A percentile compares a stretch with the other conserved stretches of the same genome.
Evolutionary conservation across 1,140 invertebrate species (phyloP).

Genomic region (Drosophila prosaltans): DNA sequence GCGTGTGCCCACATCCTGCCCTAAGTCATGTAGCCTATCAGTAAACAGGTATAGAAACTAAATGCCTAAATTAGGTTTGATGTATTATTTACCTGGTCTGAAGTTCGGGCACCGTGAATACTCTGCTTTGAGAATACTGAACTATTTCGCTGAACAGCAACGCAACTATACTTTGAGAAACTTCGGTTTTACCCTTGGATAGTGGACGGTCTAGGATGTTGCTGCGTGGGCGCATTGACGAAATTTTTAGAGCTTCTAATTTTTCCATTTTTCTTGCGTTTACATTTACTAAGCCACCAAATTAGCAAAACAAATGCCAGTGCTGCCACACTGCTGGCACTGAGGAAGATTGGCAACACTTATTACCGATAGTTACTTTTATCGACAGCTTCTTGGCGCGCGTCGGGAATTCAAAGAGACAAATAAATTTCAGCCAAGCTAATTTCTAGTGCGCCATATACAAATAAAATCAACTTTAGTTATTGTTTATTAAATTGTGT

Average conservation of each 20-base stretch:
- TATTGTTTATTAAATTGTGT: conserved; percentile 79
- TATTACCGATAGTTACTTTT: background rate
- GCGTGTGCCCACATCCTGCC: conserved; percentile 96
- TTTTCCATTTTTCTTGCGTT: conserved; percentile 68
- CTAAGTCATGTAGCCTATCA: conserved; percentile 94
- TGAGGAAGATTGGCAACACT: background rate
- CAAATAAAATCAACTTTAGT: background rate
- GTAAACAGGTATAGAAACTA: background rate
- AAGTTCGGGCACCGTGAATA: conserved; percentile 96
- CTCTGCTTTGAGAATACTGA: conserved; percentile 98
- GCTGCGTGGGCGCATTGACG: conserved; percentile 86
- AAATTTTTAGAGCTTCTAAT: conserved; percentile 80
- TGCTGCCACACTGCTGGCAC: background rate
- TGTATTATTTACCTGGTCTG: conserved; percentile 85
- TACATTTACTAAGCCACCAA: conserved; percentile 29
- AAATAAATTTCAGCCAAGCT: too few species aligned
- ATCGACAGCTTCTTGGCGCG: background rate
- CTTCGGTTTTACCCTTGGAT: conserved; percentile 95
- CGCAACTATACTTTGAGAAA: conserved; percentile 96
- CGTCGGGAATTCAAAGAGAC: background rate
- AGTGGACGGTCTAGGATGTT: conserved; percentile 96
- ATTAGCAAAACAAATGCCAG: conserved; percentile 26
- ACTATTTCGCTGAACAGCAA: conserved; percentile 98
- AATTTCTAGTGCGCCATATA: background rate
- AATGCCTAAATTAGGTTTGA: background rate